Percentiles rank a stretch among this genome's conserved stretches.
These are phyloP conservation scores for Gopherus flavomarginatus DNA, from an alignment of 2,113 vertebrate species.

Conservation along the genomic window DNA sequence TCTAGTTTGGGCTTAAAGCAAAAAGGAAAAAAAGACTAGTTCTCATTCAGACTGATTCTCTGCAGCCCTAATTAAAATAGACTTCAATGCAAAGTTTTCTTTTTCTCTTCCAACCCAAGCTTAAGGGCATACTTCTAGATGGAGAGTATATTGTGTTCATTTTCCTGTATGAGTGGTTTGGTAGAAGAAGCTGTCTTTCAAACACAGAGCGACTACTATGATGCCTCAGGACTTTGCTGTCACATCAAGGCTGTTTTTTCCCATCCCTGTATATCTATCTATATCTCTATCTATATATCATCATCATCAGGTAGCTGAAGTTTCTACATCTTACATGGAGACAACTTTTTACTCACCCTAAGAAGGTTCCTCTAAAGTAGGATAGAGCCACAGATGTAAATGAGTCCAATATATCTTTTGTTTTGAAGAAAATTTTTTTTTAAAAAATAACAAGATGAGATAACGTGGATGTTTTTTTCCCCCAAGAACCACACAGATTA, in stretches of 20 bases:
- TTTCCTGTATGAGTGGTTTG: conserved; percentile 78
- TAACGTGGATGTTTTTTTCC: conserved; percentile 33
- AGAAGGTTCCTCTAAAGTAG: neutral
- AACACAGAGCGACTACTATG: conserved; percentile 56
- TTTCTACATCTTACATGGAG: conserved; percentile 59
- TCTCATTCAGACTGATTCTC: conserved; percentile 64
- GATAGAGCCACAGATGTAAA: conserved; percentile 4
- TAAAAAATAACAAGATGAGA: neutral
- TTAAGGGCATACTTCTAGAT: conserved; percentile 76
- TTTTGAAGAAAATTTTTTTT: neutral
- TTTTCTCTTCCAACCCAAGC: conserved; percentile 72
- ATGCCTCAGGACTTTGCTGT: conserved; percentile 75
- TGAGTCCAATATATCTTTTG: neutral
- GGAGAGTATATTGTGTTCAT: conserved; percentile 78
- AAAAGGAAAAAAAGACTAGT: neutral
- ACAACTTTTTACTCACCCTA: conserved; percentile 37
- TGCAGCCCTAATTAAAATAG: conserved; percentile 80
- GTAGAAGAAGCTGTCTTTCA: conserved; percentile 77
- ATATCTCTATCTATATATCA: conserved; percentile 21
- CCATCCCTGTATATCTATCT: neutral
- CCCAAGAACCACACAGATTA: conserved; percentile 13
- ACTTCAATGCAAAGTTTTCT: conserved; percentile 77
- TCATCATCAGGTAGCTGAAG: conserved; percentile 53
- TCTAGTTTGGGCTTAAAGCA: conserved; percentile 49
- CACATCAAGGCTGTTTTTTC: conserved; percentile 77